Base-by-base conservation (phyloP, 2,113 vertebrate genomes). In the Petroica traversi region DNA sequence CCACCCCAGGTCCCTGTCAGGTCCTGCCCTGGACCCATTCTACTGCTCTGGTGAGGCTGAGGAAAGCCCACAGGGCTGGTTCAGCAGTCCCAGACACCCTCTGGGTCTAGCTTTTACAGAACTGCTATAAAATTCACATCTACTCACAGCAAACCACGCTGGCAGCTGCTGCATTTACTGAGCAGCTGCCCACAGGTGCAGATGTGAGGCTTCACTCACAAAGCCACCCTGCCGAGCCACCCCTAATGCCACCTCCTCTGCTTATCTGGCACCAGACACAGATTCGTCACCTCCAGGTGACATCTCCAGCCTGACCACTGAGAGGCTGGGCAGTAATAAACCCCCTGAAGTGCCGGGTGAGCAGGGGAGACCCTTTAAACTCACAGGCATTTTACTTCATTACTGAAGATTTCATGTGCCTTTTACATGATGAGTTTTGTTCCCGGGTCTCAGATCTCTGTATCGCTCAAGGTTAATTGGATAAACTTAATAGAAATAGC, bases 11-110 rank as follows among this genome's bases (percentile, higher is more conserved):
- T 38, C 10, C 25, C 34, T 58, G 33, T 31, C 48, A 85, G 23
- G 13, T 75, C 57, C 34, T 82, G 20, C 48, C 34, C 66, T 51
- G 38, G 38, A 14, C 15, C 5, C 33, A 18, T 71, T 71, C 33
- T 19, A 5, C 8, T 0, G 1, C 34, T 74, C 25, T 0, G 0
- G 15, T 0, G 0, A 36, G 36, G 46, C 54, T 55, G 16, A 25
- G 24, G 31, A 52, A 17, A 43, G 28, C 36, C 7, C 16, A 54
- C 18, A 2, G 4, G 36, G 28, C 40, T 81, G 12, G 36, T 52
- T 54, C 61, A 6, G 8, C 46, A 48, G 8, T 15, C 31, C 51
- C 72, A 77, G 51, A 12, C 41, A 74, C 29, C 23, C 48, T 63
- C 34, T 0, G 8, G 14, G 48, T 63, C 54, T 3, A 5, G 26